phyloP scores from a whole-genome alignment of 2,113 vertebrate species.

The Etheostoma cragini region DNA sequence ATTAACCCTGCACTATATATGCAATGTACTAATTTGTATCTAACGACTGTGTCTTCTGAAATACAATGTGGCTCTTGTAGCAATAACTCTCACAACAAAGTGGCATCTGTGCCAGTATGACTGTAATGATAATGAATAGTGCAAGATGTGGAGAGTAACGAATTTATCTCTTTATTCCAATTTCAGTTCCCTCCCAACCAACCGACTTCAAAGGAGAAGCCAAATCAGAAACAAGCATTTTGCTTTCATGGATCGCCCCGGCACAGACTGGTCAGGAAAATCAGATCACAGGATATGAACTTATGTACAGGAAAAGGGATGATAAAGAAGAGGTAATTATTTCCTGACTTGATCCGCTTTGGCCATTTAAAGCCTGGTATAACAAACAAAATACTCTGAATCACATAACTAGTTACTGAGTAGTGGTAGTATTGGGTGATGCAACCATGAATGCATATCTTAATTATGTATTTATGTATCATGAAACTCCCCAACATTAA shows the following conservation, averaged over 20 bases:
- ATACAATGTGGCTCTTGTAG: conserved; percentile 7
- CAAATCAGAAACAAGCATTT: conserved; percentile 96
- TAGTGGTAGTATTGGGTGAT: neutral
- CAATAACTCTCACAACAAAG: conserved; percentile 12
- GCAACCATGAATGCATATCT: neutral
- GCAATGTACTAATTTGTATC: neutral
- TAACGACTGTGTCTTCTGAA: neutral
- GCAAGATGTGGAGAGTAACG: conserved; percentile 29
- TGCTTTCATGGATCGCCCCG: conserved; percentile 95
- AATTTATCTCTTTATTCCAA: conserved; percentile 31
- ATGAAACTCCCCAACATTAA: neutral
- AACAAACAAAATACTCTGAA: neutral
- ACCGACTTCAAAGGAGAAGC: conserved; percentile 97
- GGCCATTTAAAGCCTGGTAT: neutral
- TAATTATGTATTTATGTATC: too few species aligned
- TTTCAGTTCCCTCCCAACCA: conserved; percentile 94
- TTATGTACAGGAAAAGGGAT: conserved; percentile 96
- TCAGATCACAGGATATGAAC: conserved; percentile 94
- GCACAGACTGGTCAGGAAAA: conserved; percentile 90
- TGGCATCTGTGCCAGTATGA: conserved; percentile 2
- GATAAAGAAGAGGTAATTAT: conserved; percentile 91
- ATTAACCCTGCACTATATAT: conserved; percentile 1
- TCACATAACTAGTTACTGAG: neutral
- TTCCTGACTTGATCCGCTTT: neutral
- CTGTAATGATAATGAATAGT: conserved; percentile 16